Evolutionary conservation across 2,888 invertebrate genomes (phyloP).

Genomic region (Drosophila quinaria): DNA sequence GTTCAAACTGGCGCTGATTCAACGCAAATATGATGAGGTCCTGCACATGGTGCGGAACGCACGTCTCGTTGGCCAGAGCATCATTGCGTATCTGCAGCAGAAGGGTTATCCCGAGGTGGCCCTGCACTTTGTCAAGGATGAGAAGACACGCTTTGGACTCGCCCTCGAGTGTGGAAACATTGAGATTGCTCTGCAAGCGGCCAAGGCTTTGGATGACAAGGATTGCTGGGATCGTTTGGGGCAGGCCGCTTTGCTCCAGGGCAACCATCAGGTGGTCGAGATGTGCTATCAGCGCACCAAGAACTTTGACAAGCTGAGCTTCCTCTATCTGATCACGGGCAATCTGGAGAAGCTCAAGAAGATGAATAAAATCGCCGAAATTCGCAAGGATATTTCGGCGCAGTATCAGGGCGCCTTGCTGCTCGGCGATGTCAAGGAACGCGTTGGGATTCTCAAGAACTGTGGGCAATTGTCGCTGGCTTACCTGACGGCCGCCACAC

Average conservation of each 20-base stretch:
- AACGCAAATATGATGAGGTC: slow-evolving; percentile 97
- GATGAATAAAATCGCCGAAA: slow-evolving; percentile 99
- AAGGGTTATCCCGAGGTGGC: slow-evolving; percentile 99
- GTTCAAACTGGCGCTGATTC: slow-evolving; percentile 98
- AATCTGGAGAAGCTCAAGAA: slow-evolving; percentile 98
- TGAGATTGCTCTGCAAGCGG: slow-evolving; percentile 98
- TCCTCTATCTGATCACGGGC: slow-evolving; percentile 98
- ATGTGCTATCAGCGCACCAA: slow-evolving; percentile 99
- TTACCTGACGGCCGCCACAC: slow-evolving; percentile 97
- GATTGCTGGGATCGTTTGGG: slow-evolving; percentile 98
- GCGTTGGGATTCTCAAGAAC: slow-evolving; percentile 93
- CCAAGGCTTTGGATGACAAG: slow-evolving; percentile 97
- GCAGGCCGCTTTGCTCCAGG: slow-evolving; percentile 96
- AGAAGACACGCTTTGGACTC: slow-evolving; percentile 97
- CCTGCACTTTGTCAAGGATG: slow-evolving; percentile 99
- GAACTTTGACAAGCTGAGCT: slow-evolving; percentile 99
- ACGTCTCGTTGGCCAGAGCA: slow-evolving; percentile 98
- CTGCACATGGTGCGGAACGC: slow-evolving; percentile 97
- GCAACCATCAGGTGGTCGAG: slow-evolving; percentile 98
- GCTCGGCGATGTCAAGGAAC: slow-evolving; percentile 96
- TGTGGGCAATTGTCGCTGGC: slow-evolving; percentile 93
- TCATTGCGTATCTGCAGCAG: slow-evolving; percentile 99
- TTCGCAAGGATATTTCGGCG: slow-evolving; percentile 97
- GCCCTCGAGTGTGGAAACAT: slow-evolving; percentile 99
- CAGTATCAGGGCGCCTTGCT: slow-evolving; percentile 98